Conservation (phyloP, 2,797 vertebrate genomes). For the Alectoris magna region DNA sequence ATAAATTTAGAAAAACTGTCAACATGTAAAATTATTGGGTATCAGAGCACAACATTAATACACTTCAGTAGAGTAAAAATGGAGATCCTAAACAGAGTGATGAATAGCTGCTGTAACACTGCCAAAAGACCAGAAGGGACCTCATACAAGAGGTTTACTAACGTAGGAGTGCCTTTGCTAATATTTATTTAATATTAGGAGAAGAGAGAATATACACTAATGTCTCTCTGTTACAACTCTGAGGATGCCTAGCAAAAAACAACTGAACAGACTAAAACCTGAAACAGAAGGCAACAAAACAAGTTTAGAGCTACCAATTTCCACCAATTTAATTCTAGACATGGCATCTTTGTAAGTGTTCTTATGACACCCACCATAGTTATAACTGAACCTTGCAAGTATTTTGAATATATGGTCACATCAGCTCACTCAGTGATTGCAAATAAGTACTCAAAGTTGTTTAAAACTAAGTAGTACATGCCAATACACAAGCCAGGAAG, state of each 20-base stretch:
- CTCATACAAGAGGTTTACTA: conserved; percentile 26
- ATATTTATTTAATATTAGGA: conserved; percentile 66
- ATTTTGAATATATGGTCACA: neutral
- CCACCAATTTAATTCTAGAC: neutral
- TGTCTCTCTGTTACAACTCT: neutral
- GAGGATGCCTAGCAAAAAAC: neutral
- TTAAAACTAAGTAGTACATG: neutral
- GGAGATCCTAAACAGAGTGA: conserved; percentile 16
- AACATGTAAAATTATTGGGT: conserved; percentile 22
- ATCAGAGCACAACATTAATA: conserved; percentile 17
- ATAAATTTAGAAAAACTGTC: conserved; percentile 45
- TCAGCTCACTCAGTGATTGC: neutral
- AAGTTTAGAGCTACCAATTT: neutral
- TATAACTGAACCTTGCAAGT: neutral
- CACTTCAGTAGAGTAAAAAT: conserved; percentile 37
- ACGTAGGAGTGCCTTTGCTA: conserved; percentile 56
- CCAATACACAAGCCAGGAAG: neutral
- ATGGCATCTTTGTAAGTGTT: neutral
- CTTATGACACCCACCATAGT: neutral
- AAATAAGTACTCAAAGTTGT: neutral
- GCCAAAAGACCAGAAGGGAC: conserved; percentile 58
- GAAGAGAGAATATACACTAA: neutral
- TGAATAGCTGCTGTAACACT: conserved; percentile 50
- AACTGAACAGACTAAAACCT: neutral
- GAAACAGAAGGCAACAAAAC: neutral